Percentiles rank a stretch among this genome's conserved stretches.
Evolutionary conservation across 2,113 vertebrate species (phyloP).

Genomic region (Hassar affinis): DNA sequence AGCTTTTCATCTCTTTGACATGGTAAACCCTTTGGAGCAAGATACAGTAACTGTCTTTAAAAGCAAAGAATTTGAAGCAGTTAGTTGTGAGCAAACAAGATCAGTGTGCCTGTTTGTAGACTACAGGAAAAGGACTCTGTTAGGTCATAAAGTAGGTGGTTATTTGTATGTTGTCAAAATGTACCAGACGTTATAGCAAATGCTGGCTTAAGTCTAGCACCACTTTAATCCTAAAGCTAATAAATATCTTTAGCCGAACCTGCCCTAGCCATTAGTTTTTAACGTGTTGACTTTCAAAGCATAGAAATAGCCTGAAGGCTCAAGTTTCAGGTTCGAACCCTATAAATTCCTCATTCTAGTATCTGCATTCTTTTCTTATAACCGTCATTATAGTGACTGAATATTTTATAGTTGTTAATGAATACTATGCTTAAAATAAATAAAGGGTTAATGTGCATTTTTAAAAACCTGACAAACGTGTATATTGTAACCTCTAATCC

Average conservation of each 20-base stretch:
- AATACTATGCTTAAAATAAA: neutral
- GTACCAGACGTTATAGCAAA: neutral
- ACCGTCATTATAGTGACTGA: neutral
- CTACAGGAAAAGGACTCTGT: neutral
- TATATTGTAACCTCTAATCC: conserved; percentile 23
- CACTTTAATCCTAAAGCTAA: neutral
- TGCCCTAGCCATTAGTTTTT: neutral
- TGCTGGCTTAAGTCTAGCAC: neutral
- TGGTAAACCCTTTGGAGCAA: neutral
- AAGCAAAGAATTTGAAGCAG: neutral
- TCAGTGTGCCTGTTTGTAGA: neutral
- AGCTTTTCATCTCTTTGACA: neutral
- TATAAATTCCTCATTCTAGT: neutral
- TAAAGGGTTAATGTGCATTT: neutral
- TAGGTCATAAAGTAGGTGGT: neutral
- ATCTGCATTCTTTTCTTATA: neutral
- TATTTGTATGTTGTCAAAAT: neutral
- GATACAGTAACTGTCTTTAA: neutral
- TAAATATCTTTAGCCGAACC: neutral
- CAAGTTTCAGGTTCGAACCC: neutral
- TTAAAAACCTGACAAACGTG: too few species aligned
- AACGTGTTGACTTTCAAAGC: neutral
- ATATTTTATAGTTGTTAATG: neutral
- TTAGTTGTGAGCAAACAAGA: neutral
- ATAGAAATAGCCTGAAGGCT: neutral